Conservation (phyloP, 2,113 vertebrate species). For the Solenodon paradoxus region DNA sequence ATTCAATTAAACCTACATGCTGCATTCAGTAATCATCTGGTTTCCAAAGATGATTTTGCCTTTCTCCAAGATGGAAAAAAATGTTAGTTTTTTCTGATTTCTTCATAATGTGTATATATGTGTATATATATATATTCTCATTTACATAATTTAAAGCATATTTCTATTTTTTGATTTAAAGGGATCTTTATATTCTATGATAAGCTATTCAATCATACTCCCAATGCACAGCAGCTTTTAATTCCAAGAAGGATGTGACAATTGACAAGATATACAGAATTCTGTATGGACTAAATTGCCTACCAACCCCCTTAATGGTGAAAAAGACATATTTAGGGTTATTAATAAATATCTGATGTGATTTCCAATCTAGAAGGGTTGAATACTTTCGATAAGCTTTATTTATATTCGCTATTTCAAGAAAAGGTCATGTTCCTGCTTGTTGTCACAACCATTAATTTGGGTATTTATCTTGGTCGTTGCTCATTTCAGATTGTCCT, state of each 20-base stretch:
- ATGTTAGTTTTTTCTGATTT: not conserved
- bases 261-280: constrained; percentile 31
- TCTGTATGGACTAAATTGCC: not conserved
- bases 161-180: not conserved
- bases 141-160: not conserved
- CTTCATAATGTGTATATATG: not conserved
- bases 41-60: not conserved
- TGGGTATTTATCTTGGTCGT: constrained; percentile 17
- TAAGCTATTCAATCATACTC: not conserved
- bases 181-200: not conserved
- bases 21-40: not conserved
- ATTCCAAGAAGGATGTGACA: not conserved
- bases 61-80: not conserved
- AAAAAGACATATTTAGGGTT: not conserved
- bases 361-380: not conserved
- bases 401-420: constrained; percentile 52
- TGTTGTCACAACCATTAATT: not conserved
- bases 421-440: constrained; percentile 43
- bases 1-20: not conserved
- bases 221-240: not conserved
- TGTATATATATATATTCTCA: not conserved
- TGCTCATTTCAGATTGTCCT: not conserved
- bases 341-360: not conserved
- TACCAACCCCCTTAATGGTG: not conserved
- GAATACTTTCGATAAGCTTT: constrained; percentile 10